Evolutionary conservation across 2,888 invertebrate genomes (phyloP), one percentile per base, ranked within the genome.

Genomic region (Diplazon laetatorius): DNA sequence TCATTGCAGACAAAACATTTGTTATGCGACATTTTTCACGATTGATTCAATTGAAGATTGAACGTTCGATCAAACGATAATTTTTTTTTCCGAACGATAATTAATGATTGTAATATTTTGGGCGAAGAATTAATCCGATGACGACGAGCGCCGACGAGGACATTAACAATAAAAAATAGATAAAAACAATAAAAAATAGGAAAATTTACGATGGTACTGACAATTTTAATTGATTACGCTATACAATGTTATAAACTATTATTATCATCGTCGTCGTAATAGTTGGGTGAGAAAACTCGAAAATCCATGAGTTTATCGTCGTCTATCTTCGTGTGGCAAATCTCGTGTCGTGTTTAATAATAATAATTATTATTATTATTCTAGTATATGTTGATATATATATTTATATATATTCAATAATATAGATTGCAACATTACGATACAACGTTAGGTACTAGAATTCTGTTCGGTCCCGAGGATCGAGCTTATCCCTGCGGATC

Each of bases 401-500:
- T 59, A 46, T 46, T 62, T 62, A 52, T 68, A 44, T 68, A 65
- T 69, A 55, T 78, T 68, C 75, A 60, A 57, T 75, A 66, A 76
- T 79, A 71, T 70, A 74, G 70, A n/a, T 66, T 78, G 69, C 22
- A 78, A 73, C 70, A 57, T 80, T 78, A 80, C 50, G 72, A 71
- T 65, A 60, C 60, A 69, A 18, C 46, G 6, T 72, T 74, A 80
- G 73, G 71, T 74, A 80, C 74, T 75, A 75, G 59, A 78, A 70
- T 80, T 80, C 78, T 77, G 75, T 80, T 80, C 80, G 63, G 80
- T 71, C 78, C 71, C 80, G 74, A 66, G 46, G 57, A 65, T 55
- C 63, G 55, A 22, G 66, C 42, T 68, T 55, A 44, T 55, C 62
- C 46, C 46, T 68, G 68, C 52, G 30, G 16, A 68, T 68, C 25